phyloP scores from a whole-genome alignment of 2,888 invertebrate species.

The Heliconius erato region DNA sequence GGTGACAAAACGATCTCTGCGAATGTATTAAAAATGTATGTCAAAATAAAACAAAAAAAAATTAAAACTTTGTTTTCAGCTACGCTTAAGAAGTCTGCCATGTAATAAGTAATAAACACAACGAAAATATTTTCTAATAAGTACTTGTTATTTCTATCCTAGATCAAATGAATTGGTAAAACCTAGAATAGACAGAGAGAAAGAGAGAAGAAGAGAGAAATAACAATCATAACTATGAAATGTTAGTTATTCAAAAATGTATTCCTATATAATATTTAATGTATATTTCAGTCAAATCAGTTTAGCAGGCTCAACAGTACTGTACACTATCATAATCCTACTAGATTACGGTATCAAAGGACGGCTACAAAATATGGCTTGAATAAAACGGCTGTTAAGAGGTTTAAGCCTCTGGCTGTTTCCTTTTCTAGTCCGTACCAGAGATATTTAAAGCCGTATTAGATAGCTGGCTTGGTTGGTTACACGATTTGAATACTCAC shows the following conservation, averaged over 20 bases:
- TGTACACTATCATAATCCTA: constrained; percentile 38
- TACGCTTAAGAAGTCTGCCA: no score
- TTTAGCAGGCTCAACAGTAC: constrained; percentile 18
- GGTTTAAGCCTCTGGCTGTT: constrained; percentile 40
- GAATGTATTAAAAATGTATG: no score
- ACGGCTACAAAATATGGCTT: constrained; percentile 36
- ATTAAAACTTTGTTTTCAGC: no score
- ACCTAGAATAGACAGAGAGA: no score
- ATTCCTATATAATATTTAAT: not conserved
- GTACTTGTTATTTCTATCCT: no score
- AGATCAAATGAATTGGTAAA: no score
- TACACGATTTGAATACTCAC: constrained; percentile 38
- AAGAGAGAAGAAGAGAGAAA: no score
- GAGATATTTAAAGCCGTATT: constrained; percentile 39
- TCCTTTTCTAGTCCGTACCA: constrained; percentile 39
- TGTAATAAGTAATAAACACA: no score
- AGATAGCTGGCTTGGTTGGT: constrained; percentile 17
- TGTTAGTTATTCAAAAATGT: not conserved
- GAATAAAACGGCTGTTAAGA: constrained; percentile 42
- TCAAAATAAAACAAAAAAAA: no score
- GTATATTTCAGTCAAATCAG: constrained; percentile 25
- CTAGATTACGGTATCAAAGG: constrained; percentile 42
- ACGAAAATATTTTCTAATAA: no score
- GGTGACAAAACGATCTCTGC: no score
- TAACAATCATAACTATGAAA: not conserved